These are phyloP conservation scores for Archilochus colubris DNA, from an alignment of 2,113 vertebrate genomes.

Conservation along the genomic window DNA sequence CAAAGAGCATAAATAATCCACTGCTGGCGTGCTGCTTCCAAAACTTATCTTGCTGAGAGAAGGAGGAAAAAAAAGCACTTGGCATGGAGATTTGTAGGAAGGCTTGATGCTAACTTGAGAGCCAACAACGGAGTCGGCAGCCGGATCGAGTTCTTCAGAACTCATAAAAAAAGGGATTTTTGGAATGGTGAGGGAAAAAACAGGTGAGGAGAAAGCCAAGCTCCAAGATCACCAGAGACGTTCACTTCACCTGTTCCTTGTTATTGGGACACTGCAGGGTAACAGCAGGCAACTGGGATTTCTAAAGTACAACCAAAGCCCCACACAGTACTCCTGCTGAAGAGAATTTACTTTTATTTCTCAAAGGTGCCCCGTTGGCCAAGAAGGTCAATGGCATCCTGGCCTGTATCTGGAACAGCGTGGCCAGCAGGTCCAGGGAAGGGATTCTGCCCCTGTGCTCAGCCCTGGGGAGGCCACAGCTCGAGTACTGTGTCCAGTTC, in stretches of 20 bases:
- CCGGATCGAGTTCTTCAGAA: neutral
- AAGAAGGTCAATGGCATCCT: no score
- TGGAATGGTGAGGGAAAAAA: neutral
- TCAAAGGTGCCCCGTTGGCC: neutral
- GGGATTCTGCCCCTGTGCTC: no score
- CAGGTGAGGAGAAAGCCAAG: neutral
- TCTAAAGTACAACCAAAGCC: neutral
- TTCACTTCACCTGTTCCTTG: neutral
- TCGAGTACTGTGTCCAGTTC: no score
- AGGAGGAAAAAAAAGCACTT: neutral
- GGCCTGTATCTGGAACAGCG: no score
- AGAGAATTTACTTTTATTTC: neutral
- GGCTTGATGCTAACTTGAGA: neutral
- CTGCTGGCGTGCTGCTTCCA: neutral
- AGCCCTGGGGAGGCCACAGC: no score
- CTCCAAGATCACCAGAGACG: neutral
- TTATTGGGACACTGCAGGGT: neutral
- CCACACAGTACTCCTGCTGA: neutral
- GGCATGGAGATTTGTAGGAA: neutral
- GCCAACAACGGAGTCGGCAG: neutral
- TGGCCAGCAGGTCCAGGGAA: no score
- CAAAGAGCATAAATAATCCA: neutral
- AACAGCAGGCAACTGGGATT: neutral
- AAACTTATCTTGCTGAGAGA: neutral
- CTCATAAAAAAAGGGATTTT: neutral